phyloP scores from a whole-genome alignment of 2,113 vertebrate genomes.

The Rhineura floridana region DNA sequence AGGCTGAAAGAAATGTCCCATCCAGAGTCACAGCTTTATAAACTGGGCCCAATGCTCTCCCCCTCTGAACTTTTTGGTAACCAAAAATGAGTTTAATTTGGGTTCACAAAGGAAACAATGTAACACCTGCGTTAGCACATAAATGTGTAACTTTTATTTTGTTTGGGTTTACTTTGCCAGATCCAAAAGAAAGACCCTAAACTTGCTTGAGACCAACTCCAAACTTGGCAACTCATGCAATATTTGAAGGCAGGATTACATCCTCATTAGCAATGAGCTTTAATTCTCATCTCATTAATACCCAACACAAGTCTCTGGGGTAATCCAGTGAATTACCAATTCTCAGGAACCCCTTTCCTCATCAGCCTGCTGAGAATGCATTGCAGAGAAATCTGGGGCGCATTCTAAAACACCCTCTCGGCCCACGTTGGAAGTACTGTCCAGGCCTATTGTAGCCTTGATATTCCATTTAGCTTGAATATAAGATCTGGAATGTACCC shows the following conservation, averaged over 20 bases:
- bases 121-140: too few relatives aligned
- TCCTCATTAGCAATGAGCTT: neutral
- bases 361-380: neutral
- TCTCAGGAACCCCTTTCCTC: neutral
- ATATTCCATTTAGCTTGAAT: neutral
- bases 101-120: neutral
- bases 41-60: neutral
- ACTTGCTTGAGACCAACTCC: neutral
- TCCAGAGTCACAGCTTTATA: neutral
- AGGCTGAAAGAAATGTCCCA: neutral
- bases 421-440: neutral
- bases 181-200: neutral
- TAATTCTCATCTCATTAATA: neutral
- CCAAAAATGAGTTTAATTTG: neutral
- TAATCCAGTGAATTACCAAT: neutral
- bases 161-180: neutral
- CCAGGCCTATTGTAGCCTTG: neutral
- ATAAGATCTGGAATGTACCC: neutral
- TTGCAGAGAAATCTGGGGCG: neutral
- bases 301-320: neutral
- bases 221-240: neutral
- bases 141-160: too few relatives aligned
- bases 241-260: neutral
- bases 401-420: neutral
- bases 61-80: neutral